Evolutionary conservation across 2,888 invertebrate genomes (phyloP), one percentile per base, ranked within the genome.

Genomic region (Orthosia gothica): DNA sequence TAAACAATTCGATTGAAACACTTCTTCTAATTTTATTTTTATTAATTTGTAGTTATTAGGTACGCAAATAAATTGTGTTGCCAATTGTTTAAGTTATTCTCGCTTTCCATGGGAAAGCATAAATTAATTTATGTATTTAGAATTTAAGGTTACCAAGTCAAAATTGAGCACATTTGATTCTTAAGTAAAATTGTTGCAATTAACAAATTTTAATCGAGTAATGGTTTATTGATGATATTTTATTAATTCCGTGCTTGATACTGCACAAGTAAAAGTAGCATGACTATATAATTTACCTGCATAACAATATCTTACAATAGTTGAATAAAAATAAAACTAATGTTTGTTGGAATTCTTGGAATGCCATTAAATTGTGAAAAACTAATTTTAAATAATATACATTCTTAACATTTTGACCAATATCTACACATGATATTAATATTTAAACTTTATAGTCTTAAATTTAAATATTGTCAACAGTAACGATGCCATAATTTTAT

Each of bases 331-430:
- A n/a, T n/a, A n/a, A n/a, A n/a, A n/a, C n/a, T 13, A 58, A 16
- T 52, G 11, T 63, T 16, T 16, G 13, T 54, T 20, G 16, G 4
- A 58, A 80, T 67, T n/a, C 45, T 67, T 54, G 67, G n/a, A n/a
- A n/a, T 81, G 75, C 63, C 66, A 74, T 49, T 54, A 40, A 26
- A 16, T 49, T 16, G 32, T 20, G 79, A 57, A 23, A 16, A 40
- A 70, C 3, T 15, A 9, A 45, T 50, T 32, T 32, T 20, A 40
- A 47, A 47, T 47, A 16, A 15, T 61, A 49, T 72, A 54, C 16
- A 54, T 54, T 40, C n/a, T 32, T 32, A 16, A 47, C 3, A 52
- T 79, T 79, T 79, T 52, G 47, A 72, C 18, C 54, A 72, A 64
- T 45, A 50, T 20, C 5, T 55, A 45, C 13, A n/a, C 12, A 13